phyloP scores from a whole-genome alignment of 1,140 invertebrate genomes.

The Penaeus japonicus region DNA sequence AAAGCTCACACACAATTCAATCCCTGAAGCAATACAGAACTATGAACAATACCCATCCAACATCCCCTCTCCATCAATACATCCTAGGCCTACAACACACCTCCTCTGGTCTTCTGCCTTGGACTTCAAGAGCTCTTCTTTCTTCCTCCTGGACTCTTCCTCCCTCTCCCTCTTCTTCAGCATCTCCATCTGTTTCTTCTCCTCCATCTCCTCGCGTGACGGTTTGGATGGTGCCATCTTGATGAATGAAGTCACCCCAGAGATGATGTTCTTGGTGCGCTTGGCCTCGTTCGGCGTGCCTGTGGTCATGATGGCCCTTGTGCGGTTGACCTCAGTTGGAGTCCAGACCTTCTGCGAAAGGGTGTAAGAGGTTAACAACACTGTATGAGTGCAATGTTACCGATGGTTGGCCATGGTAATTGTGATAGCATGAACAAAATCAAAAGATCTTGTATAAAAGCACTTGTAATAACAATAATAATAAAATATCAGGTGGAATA shows the following conservation, averaged over 20 bases:
- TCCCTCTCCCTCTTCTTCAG: constrained; percentile 47
- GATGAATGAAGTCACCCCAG: constrained; percentile 38
- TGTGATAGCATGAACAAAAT: no score
- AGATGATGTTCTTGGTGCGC: constrained; percentile 22
- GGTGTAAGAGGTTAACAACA: background rate
- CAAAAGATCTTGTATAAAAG: no score
- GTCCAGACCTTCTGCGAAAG: background rate
- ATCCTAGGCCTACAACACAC: background rate
- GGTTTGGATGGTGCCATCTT: constrained; percentile 14
- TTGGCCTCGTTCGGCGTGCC: background rate
- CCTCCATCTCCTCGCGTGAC: constrained; percentile 46
- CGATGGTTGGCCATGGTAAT: no score
- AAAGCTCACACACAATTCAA: no score
- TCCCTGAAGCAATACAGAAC: background rate
- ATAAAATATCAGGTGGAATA: no score
- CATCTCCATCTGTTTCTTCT: constrained; percentile 33
- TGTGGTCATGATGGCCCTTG: no score
- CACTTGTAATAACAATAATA: no score
- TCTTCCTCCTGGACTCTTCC: constrained; percentile 49
- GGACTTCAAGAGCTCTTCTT: constrained; percentile 40
- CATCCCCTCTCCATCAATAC: no score
- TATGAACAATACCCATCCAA: no score
- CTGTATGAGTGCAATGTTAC: no score
- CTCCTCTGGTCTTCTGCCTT: constrained; percentile 40
- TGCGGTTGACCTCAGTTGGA: background rate